Evolutionary conservation across 1,140 invertebrate genomes (phyloP).

Genomic region (Oedothorax gibbosus): DNA sequence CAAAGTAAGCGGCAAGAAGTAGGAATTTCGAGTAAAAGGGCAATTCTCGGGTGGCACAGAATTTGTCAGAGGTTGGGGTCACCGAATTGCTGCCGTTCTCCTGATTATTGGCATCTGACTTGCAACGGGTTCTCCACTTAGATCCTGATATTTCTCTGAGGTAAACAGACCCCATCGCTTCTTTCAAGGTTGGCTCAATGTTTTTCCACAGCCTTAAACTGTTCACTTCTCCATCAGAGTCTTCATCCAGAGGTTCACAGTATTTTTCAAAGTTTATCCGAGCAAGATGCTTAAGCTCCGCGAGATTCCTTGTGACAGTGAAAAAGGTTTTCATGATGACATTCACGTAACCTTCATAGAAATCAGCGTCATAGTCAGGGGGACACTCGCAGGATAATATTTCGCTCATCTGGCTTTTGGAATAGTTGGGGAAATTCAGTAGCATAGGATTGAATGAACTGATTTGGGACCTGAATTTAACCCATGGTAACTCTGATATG

Average conservation of each 20-base stretch:
- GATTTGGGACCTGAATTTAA: constrained; percentile 77
- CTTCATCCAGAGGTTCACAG: constrained; percentile 78
- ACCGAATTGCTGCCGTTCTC: constrained; percentile 67
- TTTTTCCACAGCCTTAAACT: constrained; percentile 79
- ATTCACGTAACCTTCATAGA: constrained; percentile 83
- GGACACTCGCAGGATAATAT: constrained; percentile 74
- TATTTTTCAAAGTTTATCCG: constrained; percentile 76
- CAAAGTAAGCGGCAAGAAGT: constrained; percentile 88
- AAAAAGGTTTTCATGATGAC: constrained; percentile 85
- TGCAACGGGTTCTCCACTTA: constrained; percentile 64
- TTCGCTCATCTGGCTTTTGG: constrained; percentile 79
- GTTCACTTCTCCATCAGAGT: constrained; percentile 74
- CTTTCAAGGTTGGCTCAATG: constrained; percentile 79
- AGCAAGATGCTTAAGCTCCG: constrained; percentile 76
- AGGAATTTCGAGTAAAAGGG: constrained; percentile 91
- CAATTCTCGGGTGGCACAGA: constrained; percentile 76
- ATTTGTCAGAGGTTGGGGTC: constrained; percentile 74
- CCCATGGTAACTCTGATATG: constrained; percentile 83
- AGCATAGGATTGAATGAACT: constrained; percentile 80
- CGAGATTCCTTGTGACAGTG: constrained; percentile 82
- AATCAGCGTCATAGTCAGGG: constrained; percentile 69
- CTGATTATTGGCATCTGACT: constrained; percentile 62
- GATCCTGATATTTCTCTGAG: constrained; percentile 74
- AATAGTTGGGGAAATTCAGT: constrained; percentile 85
- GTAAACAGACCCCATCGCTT: constrained; percentile 82